These are phyloP conservation scores for Nemotelus nigrinus DNA, from an alignment of 2,888 invertebrate species.

Conservation along the genomic window DNA sequence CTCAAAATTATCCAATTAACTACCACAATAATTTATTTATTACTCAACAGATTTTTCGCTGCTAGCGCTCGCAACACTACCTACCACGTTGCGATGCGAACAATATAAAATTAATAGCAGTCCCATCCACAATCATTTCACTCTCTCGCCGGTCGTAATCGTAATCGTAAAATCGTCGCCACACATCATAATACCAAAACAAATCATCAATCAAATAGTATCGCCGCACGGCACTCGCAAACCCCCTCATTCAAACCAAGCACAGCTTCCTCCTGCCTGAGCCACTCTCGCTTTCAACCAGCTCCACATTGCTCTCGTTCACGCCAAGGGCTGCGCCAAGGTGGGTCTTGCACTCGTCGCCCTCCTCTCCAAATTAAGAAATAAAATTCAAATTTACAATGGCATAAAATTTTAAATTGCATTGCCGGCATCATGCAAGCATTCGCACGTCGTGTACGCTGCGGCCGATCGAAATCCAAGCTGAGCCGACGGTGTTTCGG, in stretches of 20 bases:
- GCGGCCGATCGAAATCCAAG: neutral
- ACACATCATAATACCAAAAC: conserved; percentile 43
- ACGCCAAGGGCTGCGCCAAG: neutral
- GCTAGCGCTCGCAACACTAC: neutral
- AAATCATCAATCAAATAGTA: conserved; percentile 41
- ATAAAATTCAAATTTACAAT: conserved; percentile 51
- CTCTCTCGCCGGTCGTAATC: conserved; percentile 40
- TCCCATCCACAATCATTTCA: conserved; percentile 37
- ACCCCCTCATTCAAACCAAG: neutral
- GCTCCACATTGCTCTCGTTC: conserved; percentile 10
- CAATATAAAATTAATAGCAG: conserved; percentile 31
- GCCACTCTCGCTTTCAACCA: conserved; percentile 26
- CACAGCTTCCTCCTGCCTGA: conserved; percentile 15
- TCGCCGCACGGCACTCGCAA: neutral
- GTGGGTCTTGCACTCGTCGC: conserved; percentile 37
- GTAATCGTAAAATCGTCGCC: conserved; percentile 38
- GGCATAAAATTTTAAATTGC: conserved; percentile 46
- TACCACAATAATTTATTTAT: conserved; percentile 30
- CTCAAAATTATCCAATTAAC: conserved; percentile 32
- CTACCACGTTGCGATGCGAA: neutral
- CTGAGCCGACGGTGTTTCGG: neutral
- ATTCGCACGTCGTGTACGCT: neutral
- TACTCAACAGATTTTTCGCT: conserved; percentile 25
- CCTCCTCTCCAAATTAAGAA: conserved; percentile 52
- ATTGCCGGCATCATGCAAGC: conserved; percentile 33